These are phyloP conservation scores for Ancistrus triradiatus DNA, from an alignment of 2,113 vertebrate genomes.

Conservation along the genomic window DNA sequence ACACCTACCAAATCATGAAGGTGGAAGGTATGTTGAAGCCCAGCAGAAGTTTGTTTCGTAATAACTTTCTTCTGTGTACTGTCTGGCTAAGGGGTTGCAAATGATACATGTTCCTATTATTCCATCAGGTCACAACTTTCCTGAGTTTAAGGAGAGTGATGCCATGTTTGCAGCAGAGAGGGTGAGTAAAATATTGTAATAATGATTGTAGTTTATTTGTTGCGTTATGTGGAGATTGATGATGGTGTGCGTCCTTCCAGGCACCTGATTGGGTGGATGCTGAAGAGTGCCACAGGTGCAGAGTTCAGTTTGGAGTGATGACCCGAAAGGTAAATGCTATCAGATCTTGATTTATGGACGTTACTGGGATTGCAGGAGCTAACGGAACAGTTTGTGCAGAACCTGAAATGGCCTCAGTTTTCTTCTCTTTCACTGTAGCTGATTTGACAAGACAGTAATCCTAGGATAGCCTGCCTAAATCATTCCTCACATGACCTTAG, in stretches of 20 bases:
- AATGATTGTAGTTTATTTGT: not conserved
- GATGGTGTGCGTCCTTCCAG: constrained; percentile 55
- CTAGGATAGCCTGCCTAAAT: too few relatives aligned
- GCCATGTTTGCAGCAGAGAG: constrained; percentile 97
- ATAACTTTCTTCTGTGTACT: not conserved
- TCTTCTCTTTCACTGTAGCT: too few relatives aligned
- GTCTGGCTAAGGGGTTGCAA: not conserved
- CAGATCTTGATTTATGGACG: too few relatives aligned
- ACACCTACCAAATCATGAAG: constrained; percentile 99
- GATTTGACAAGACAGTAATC: too few relatives aligned
- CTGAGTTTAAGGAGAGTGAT: constrained; percentile 96
- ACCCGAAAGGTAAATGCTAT: constrained; percentile 91
- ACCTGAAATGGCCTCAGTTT: too few relatives aligned
- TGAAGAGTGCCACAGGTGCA: constrained; percentile 93
- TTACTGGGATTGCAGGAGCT: too few relatives aligned
- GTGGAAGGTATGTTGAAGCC: constrained; percentile 81
- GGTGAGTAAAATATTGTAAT: constrained; percentile 65
- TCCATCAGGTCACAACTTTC: constrained; percentile 84
- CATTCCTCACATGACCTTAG: too few relatives aligned
- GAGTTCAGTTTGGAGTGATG: constrained; percentile 94
- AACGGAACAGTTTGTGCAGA: too few relatives aligned
- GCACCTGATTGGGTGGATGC: constrained; percentile 98
- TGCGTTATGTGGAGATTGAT: not conserved
- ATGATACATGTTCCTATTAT: not conserved
- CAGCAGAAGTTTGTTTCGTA: too few relatives aligned